phyloP scores from a whole-genome alignment of 1,140 invertebrate genomes.

The Choristoneura fumiferana region DNA sequence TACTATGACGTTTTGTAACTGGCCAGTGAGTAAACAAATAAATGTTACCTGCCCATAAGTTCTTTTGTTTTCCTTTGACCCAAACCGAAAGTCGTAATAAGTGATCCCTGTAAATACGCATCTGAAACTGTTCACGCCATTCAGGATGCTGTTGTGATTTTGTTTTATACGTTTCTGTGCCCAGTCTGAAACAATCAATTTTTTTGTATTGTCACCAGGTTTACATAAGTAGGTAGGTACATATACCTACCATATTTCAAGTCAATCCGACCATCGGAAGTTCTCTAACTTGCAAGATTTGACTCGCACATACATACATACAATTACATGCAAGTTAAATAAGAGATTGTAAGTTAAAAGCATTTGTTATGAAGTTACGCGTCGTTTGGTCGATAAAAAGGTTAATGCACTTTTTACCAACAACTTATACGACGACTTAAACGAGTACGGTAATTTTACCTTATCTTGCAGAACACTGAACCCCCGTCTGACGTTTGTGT shows the following conservation, averaged over 20 bases:
- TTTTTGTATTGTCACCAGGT: not conserved
- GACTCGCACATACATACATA: too few species aligned
- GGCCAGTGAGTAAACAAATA: slow-evolving; percentile 6
- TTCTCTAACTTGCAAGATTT: too few species aligned
- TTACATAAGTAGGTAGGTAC: not conserved
- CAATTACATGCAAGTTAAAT: too few species aligned
- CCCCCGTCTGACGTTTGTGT: slow-evolving; percentile 90
- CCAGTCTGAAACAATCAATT: slow-evolving; percentile 47
- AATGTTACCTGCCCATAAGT: slow-evolving; percentile 61
- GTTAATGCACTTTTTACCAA: too few species aligned
- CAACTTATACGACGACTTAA: too few species aligned
- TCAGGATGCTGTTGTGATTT: slow-evolving; percentile 47
- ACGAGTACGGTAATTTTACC: slow-evolving; percentile 76
- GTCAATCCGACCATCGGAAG: too few species aligned
- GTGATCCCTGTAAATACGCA: slow-evolving; percentile 45
- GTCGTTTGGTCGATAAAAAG: too few species aligned
- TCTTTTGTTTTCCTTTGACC: slow-evolving; percentile 60
- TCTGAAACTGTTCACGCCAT: slow-evolving; percentile 59
- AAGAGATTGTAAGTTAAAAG: too few species aligned
- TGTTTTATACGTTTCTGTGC: slow-evolving; percentile 50
- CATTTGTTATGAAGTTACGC: too few species aligned
- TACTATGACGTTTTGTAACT: too few species aligned
- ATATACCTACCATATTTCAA: not conserved
- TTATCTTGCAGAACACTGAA: slow-evolving; percentile 94
- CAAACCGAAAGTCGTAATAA: slow-evolving; percentile 48